Base-by-base conservation (phyloP, 2,888 invertebrate genomes). In the Fissipunctia ypsillon region DNA sequence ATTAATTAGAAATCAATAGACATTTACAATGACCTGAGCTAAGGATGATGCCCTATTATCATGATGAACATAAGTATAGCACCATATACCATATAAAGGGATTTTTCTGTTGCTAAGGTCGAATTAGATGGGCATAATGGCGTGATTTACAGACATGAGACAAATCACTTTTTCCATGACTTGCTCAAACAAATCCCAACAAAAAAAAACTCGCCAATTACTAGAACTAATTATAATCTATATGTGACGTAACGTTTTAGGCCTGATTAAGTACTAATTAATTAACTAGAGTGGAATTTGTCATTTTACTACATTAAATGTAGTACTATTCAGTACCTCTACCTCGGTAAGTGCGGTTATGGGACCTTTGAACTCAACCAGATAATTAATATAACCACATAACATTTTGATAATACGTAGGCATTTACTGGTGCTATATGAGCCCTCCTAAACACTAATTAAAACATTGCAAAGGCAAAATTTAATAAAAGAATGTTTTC, bases 261-360 rank as follows among this genome's bases (percentile, higher is more conserved):
- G 14, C 28, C 22, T 10, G 0, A 28, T 54, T 56, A 14, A 14
- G 31, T 35, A 28, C 28, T 41, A 10, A 56, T 38, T 66, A 41
- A 66, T 54, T 22, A 66, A 28, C 1, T 57, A 66, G 28, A 66
- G 16, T 52, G 52, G 19, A 69, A 50, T 52, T 28, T 41, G 67
- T 31, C 67, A 41, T 43, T 67, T 66, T 41, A 14, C 67, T 25
- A 41, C n/a, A 69, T 64, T 66, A 43, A 69, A 69, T 41, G 19
- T 31, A 43, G 19, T 59, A 28, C 4, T 54, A 31, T 22, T 25
- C 3, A 14, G 4, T 16, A 35, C 0, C n/a, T n/a, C 0, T 66
- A 57, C 25, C 9, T 50, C 31, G 14, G 41, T 50, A 35, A 63
- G 10, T 31, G 31, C 19, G 69, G 67, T 43, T 43, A 48, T 35